These are phyloP conservation scores for Ostrea edulis DNA, from an alignment of 1,140 invertebrate species.

Conservation along the genomic window DNA sequence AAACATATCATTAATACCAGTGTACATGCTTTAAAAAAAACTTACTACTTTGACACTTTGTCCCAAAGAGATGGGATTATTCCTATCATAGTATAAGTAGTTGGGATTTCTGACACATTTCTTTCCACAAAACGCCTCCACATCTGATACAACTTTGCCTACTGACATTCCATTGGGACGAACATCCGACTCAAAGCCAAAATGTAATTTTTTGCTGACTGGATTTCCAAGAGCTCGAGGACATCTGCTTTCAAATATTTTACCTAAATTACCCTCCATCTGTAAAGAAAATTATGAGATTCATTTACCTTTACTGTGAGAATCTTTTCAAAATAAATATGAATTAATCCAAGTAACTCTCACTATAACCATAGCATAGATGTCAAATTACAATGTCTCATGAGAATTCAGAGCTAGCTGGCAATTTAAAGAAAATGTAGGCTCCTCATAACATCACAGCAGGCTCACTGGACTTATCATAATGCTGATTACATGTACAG, in stretches of 20 bases:
- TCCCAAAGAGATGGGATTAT: constrained; percentile 29
- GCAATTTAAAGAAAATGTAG: no score
- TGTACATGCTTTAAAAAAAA: no score
- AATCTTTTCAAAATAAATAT: not conserved
- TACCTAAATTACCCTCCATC: constrained; percentile 55
- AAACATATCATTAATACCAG: no score
- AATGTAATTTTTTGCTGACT: constrained; percentile 43
- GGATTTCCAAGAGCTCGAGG: constrained; percentile 57
- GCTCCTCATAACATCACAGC: no score
- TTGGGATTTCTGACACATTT: constrained; percentile 64
- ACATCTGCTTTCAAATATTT: constrained; percentile 62
- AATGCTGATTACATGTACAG: no score
- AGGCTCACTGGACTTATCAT: no score
- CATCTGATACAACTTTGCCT: constrained; percentile 42
- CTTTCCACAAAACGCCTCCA: constrained; percentile 71
- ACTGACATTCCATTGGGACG: not conserved
- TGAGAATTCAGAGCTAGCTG: no score
- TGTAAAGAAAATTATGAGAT: constrained; percentile 9
- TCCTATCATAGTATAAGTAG: constrained; percentile 53
- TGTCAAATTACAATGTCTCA: no score
- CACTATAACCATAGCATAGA: no score
- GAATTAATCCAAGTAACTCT: not conserved
- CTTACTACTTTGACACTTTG: constrained; percentile 40
- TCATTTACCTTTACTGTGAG: not conserved
- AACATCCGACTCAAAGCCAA: constrained; percentile 50